These are phyloP conservation scores for Dolichopus griseipennis DNA, from an alignment of 2,888 invertebrate genomes.

Conservation along the genomic window DNA sequence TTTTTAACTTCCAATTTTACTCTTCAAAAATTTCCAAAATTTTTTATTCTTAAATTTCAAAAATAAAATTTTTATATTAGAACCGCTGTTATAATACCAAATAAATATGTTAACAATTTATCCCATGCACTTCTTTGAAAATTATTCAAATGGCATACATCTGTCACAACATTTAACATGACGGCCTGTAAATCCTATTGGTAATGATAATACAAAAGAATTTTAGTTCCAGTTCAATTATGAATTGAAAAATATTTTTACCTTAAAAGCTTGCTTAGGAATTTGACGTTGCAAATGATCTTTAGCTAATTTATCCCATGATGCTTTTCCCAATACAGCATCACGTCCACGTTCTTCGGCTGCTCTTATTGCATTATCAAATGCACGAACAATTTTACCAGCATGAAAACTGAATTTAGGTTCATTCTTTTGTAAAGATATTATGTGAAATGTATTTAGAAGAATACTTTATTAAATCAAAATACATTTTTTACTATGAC, in stretches of 20 bases:
- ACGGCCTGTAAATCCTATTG: slow-evolving; percentile 36
- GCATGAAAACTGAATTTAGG: slow-evolving; percentile 38
- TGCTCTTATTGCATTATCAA: slow-evolving; percentile 36
- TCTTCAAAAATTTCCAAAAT: too few relatives aligned
- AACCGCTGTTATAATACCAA: slow-evolving; percentile 8
- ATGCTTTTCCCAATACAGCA: slow-evolving; percentile 30
- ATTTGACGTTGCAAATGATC: slow-evolving; percentile 36
- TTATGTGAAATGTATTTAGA: too few relatives aligned
- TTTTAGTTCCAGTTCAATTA: neutral
- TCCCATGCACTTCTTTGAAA: slow-evolving; percentile 35
- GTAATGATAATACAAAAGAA: neutral
- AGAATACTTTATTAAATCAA: too few relatives aligned
- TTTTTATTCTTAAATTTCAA: too few relatives aligned
- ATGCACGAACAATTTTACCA: slow-evolving; percentile 35
- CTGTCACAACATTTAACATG: slow-evolving; percentile 35
- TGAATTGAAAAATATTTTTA: slow-evolving; percentile 20
- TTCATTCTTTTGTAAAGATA: too few relatives aligned
- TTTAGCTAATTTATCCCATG: slow-evolving; percentile 35
- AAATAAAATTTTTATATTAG: neutral
- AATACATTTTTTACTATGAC: too few relatives aligned
- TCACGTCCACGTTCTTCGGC: slow-evolving; percentile 34
- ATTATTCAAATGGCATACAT: slow-evolving; percentile 36
- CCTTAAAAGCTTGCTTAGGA: slow-evolving; percentile 35
- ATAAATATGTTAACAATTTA: slow-evolving; percentile 32
- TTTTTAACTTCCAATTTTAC: too few relatives aligned